phyloP scores from a whole-genome alignment of 2,888 invertebrate genomes.

The Adelphocoris suturalis region DNA sequence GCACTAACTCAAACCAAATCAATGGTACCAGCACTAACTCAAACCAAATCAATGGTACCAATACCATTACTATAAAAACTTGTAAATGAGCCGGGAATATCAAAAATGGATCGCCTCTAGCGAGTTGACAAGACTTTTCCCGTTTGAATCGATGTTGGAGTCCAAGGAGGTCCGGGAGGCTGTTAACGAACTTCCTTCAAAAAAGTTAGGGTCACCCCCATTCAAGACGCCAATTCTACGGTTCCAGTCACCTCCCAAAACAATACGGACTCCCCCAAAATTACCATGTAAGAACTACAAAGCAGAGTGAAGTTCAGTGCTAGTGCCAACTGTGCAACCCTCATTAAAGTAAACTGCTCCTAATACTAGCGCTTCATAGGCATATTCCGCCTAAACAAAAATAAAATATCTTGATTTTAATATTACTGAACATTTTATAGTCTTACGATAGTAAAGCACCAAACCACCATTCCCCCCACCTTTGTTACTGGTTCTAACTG shows the following conservation, averaged over 20 bases:
- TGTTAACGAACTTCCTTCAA: background rate
- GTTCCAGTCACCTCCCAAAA: too few species aligned
- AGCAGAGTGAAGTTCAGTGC: background rate
- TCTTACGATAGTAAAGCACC: too few species aligned
- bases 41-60: too few species aligned
- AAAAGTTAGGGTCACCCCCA: too few species aligned
- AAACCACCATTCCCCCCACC: slow-evolving; percentile 40
- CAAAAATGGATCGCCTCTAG: background rate
- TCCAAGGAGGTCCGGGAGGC: slow-evolving; percentile 23
- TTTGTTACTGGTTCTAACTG: background rate
- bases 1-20: too few species aligned
- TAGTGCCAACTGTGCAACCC: slow-evolving; percentile 17
- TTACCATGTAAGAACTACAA: slow-evolving; percentile 3
- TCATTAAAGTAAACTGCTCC: slow-evolving; percentile 61
- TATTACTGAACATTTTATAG: background rate
- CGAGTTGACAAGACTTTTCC: slow-evolving; percentile 38
- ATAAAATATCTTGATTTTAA: slow-evolving; percentile 22
- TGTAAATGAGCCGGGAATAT: too few species aligned
- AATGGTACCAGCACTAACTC: too few species aligned
- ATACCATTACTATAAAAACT: too few species aligned
- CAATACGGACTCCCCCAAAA: too few species aligned
- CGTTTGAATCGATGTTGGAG: background rate
- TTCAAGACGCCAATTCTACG: too few species aligned
- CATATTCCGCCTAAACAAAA: slow-evolving; percentile 31
- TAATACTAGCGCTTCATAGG: too few species aligned